Base-by-base conservation (phyloP, 2,113 vertebrate genomes). In the Cochlearius cochlearius region DNA sequence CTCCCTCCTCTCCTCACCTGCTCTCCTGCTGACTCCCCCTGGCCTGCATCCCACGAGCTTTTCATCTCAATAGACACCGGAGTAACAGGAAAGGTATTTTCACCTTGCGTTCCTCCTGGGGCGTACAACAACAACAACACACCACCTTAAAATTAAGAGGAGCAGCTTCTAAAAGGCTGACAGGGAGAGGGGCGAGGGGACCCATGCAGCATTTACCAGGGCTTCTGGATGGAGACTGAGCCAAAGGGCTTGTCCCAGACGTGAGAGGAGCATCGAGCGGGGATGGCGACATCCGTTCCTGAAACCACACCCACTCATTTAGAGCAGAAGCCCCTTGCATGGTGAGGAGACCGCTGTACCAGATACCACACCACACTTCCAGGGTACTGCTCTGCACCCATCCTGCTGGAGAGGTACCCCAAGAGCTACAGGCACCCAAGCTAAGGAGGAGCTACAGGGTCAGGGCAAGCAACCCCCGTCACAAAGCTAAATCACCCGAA, bases 161-260 rank as follows among this genome's bases (percentile, higher is more conserved):
- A 47, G 21, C 23, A 50, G 39, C 36, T 50, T 76, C 62, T 26
- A 23, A 47, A 60, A 66, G 30, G 39, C 20, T 21, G 26, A 2
- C 4, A 1, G 7, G 15, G 12, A 85, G 23, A 20, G 8, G 71
- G 32, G 18, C 1, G 5, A 47, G 43, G 9, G 36, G 13, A 53
- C 3, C 3, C 0, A 0, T 0, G 1, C 0, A 2, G 39, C 71
- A 41, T 18, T 97, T 98, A 99, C 99, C 98, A 2, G 97, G 90
- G 75, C 77, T 98, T 80, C 92, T 85, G 39, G 96, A 97, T 12
- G 29, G 76, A 69, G 78, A 53, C n/a, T 53, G 62, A 58, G 60
- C 41, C 3, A 41, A 86, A 68, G 76, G 53, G 36, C 49, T 60
- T 7, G n/a, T 95, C 19, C 71, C 45, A 32, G 96, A 67, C 0